These are phyloP conservation scores for Gopherus flavomarginatus DNA, from an alignment of 2,113 vertebrate genomes.

Conservation along the genomic window DNA sequence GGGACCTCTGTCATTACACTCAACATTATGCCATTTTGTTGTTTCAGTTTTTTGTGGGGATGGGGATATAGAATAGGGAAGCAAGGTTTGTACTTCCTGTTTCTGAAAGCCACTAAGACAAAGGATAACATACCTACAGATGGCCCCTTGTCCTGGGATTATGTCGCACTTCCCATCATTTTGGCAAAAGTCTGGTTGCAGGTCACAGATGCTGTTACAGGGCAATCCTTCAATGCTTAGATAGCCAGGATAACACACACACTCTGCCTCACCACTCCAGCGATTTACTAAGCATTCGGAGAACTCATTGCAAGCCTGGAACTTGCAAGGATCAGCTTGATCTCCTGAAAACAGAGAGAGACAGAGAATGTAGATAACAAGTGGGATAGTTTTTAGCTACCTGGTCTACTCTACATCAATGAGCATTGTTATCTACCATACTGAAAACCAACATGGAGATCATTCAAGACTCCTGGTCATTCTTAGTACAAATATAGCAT, in stretches of 20 bases:
- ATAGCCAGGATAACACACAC: constrained; percentile 91
- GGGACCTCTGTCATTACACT: neutral
- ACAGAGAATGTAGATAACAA: neutral
- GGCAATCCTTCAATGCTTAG: constrained; percentile 90
- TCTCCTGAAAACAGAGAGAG: constrained; percentile 81
- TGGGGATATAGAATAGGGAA: neutral
- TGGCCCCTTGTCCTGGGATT: constrained; percentile 91
- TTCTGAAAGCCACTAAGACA: neutral
- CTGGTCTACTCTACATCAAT: neutral
- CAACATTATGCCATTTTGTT: neutral
- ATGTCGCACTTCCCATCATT: constrained; percentile 96
- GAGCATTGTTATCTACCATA: neutral
- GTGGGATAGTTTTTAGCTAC: neutral
- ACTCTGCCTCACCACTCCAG: constrained; percentile 92
- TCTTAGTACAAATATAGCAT: neutral
- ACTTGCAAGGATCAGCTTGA: constrained; percentile 93
- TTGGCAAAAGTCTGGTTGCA: constrained; percentile 90
- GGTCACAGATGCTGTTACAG: constrained; percentile 92
- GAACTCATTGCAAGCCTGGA: constrained; percentile 95
- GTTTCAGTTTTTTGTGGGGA: neutral
- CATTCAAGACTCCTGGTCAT: neutral
- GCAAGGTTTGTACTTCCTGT: neutral
- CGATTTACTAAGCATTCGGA: constrained; percentile 90
- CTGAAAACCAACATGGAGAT: neutral
- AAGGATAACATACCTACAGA: constrained; percentile 87